Evolutionary conservation across 2,888 invertebrate genomes (phyloP), one percentile per base, ranked within the genome.

Genomic region (Lasioglossum malachurum): DNA sequence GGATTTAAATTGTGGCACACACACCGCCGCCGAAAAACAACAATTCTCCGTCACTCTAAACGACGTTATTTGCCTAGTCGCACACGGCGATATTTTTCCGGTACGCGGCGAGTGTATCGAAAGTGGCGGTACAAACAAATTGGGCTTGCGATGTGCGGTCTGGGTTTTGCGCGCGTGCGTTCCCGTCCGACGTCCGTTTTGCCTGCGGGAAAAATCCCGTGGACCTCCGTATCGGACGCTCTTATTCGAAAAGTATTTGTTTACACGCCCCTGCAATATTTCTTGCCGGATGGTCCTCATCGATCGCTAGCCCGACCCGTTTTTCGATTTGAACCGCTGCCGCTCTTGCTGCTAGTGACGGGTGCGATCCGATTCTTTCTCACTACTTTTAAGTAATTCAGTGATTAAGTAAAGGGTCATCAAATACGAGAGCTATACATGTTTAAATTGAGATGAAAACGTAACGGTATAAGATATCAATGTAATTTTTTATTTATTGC

Each of bases 241-340:
- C 75, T 88, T 79, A 81, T 83, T 87, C 81, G 64, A 74, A 82
- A 84, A 88, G 73, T 84, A 88, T 90, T 88, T 88, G 81, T 88
- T 88, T 88, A 82, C 84, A 84, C 64, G 72, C 78, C 74, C 60
- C 35, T 38, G 83, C 84, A 80, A 89, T 84, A 88, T 90, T 88
- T 84, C 78, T 84, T 87, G 44, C 19, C 72, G 75, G 46, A 67
- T 73, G 41, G 83, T 41, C 16, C 1, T 35, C 76, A 83, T 83
- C 83, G 83, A 83, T 83, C 83, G 64, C 38, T 2, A 14, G 31
- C 64, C 49, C 14, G 23, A 5, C 49, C 67, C 19, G 64, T 75
- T 27, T 69, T 23, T 16, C 53, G 71, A 60, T 35, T 73, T 10
- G 31, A 44, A 5, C 27, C n/a, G 73, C 23, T 23, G 41, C 38